Base-by-base conservation (phyloP, 2,113 vertebrate species). In the Psittacara wagleri region DNA sequence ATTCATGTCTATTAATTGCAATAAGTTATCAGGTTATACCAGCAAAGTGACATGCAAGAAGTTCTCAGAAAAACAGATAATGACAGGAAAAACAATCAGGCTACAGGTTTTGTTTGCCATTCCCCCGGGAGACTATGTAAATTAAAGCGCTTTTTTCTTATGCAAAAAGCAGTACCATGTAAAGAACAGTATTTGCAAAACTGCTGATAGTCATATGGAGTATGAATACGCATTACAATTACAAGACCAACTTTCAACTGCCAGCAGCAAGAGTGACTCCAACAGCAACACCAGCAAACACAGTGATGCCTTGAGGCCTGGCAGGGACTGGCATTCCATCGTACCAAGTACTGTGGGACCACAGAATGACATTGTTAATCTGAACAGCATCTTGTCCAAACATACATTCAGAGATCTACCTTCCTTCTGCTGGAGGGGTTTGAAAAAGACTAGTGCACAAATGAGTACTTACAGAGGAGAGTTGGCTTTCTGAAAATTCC, bases 21-120 rank as follows among this genome's bases (percentile, higher is more conserved):
- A 90, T 74, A 86, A 88, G 88, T 61, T 72, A 88, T 79, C 66
- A 64, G 79, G 69, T 76, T 83, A 94, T 49, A 68, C 17, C 0
- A 2, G 69, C 90, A 93, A 94, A 93, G 75, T 59, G 75, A 80
- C 72, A 86, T 6, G 3, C 61, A 78, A 90, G 55, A 75, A 92
- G 66, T 91, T 88, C 79, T 90, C 83, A 91, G 77, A 89, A 88
- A 96, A 93, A 82, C 3, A 84, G 90, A 48, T 46, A 95, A 95
- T 37, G 82, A 88, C 80, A 86, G 73, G 85, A 88, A 86, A 96
- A 96, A 90, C 86, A 92, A 96, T 90, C 90, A 94, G 83, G 55
- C 64, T 86, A 39, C 64, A 74, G 81, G 83, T 88, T 96, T 95
- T 94, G 83, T 92, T 96, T 91, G 91, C 85, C 62, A 77, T 88